Conservation (phyloP, 2,797 vertebrate genomes). For the Brachymystax lenok region DNA sequence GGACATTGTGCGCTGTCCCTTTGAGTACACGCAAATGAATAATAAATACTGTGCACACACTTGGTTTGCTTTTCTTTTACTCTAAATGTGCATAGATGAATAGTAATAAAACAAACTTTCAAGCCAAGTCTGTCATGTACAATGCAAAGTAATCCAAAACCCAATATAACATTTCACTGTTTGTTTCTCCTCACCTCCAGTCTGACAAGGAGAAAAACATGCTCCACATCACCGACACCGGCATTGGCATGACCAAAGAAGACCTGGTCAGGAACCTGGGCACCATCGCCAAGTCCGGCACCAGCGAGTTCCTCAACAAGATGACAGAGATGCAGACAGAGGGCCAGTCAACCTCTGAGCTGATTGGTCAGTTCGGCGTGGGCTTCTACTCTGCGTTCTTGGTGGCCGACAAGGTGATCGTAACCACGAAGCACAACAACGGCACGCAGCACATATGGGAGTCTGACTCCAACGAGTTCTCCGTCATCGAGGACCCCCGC, state of each 20-base stretch:
- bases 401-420: conserved; percentile 88
- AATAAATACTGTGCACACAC: background rate
- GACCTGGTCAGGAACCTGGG: conserved; percentile 87
- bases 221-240: conserved; percentile 88
- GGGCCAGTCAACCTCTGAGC: conserved; percentile 85
- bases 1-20: background rate
- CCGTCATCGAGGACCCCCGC: conserved; percentile 84
- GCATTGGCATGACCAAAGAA: conserved; percentile 88
- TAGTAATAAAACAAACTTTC: too few relatives aligned
- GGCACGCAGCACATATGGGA: conserved; percentile 90
- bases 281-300: conserved; percentile 89
- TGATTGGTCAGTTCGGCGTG: conserved; percentile 90
- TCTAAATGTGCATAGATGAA: background rate
- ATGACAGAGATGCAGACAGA: conserved; percentile 85
- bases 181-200: conserved; percentile 52
- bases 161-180: background rate
- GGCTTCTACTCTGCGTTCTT: conserved; percentile 91
- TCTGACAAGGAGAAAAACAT: conserved; percentile 91
- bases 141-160: background rate
- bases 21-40: background rate
- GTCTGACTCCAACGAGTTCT: conserved; percentile 87
- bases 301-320: conserved; percentile 88
- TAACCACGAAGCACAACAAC: conserved; percentile 88
- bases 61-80: background rate
- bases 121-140: background rate